A percentile compares a stretch with the other conserved stretches of the same genome.
phyloP scores from a whole-genome alignment of 1,140 invertebrate genomes.

The Coptotermes formosanus region DNA sequence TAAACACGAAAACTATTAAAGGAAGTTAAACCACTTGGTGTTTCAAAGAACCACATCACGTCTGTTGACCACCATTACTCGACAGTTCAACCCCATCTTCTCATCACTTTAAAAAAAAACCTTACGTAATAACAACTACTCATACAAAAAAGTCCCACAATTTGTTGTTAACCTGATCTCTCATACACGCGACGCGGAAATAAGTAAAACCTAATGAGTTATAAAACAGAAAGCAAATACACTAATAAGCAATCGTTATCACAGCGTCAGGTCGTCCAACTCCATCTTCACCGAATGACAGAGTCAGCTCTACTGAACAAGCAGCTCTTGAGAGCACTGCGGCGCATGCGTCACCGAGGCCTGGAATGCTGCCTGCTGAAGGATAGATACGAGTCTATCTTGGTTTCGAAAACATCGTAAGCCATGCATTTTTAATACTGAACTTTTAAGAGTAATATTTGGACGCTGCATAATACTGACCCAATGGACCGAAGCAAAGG shows the following conservation, averaged over 20 bases:
- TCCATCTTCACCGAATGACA: slow-evolving; percentile 16
- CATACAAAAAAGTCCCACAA: not conserved
- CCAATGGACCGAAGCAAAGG: not conserved
- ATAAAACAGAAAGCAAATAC: slow-evolving; percentile 18
- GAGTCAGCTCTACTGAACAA: not conserved
- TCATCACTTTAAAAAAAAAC: not conserved
- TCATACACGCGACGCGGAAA: slow-evolving; percentile 1
- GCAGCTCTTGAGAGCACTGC: not conserved
- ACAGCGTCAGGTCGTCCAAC: not conserved
- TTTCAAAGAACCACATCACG: not conserved
- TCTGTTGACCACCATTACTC: not conserved
- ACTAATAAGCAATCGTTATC: slow-evolving; percentile 21
- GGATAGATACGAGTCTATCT: not conserved
- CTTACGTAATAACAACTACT: not conserved
- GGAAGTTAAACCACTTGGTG: not conserved
- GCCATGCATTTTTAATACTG: not conserved
- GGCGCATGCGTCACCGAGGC: not conserved
- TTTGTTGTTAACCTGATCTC: not conserved
- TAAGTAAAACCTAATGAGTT: slow-evolving; percentile 2
- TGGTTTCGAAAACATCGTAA: not conserved
- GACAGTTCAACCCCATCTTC: not conserved
- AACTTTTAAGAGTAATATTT: not conserved
- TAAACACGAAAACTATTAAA: not conserved
- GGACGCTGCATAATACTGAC: not conserved
- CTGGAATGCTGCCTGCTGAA: not conserved